Evolutionary conservation across 2,113 vertebrate genomes (phyloP), one percentile per base, ranked within the genome.

Genomic region (Pelusios castaneus): DNA sequence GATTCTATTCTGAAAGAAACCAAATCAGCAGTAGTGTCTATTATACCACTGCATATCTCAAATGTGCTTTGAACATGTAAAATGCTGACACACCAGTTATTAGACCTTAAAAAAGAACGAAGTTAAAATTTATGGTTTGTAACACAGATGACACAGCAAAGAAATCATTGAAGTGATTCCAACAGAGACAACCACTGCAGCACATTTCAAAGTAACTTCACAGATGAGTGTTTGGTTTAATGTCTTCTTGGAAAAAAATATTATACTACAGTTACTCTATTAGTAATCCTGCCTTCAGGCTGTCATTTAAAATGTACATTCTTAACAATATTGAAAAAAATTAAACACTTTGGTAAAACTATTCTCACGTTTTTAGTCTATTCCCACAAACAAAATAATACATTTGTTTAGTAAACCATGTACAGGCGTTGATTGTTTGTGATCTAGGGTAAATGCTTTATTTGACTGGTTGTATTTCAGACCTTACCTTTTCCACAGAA

Each of bases 301-400:
- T 1, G 43, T 4, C 29, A 22, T 34, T 92, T 16, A 52, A 89
- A 87, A 75, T 0, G 0, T 2, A 1, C 2, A n/a, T 3, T 9
- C 17, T 80, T 25, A 55, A 80, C 38, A 38, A 80, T 16, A 51
- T 34, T 41, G 10, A 47, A 87, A 78, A 82, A 52, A 84, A 43
- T 2, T 2, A 12, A 88, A 4, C 0, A 0, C 19, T 56, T 77
- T 73, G 73, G 10, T 14, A 4, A n/a, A 13, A 19, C 75, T 85
- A 81, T 2, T 75, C 58, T 63, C 58, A 47, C 5, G 45, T 83
- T 7, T 73, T 79, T 14, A 87, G 77, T 29, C 80, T 7, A 43
- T 6, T 51, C 10, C 54, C 79, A 82, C 6, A 83, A 84, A 83
- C 54, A 21, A 70, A 86, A 60, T 52, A 4, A 91, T 87, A 38